Base-by-base conservation (phyloP, 64 coral and sea anemone genomes). In the Stichodactyla mertensii region DNA sequence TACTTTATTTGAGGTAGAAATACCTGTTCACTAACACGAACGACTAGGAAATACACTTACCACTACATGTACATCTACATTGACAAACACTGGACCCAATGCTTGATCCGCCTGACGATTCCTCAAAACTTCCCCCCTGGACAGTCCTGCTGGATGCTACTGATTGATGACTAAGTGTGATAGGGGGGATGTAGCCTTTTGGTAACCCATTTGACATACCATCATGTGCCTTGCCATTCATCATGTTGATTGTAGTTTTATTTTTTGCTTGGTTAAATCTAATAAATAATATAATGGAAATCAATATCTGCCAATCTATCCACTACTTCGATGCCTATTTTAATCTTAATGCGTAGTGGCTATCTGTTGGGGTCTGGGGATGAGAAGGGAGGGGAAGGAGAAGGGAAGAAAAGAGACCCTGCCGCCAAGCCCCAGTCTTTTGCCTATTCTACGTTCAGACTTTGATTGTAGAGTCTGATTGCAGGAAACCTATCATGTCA, bases 31-130 rank as follows among this genome's bases (percentile, higher is more conserved):
- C 36, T 45, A 45, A 45, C 36, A 45, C 36, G 36, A 45, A 45
- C 0, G 3, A 45, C 36, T 45, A 45, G 36, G 36, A 45, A 45
- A 6, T 6, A 16, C 52, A 92, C 90, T 83, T 18, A 92, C 90
- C 90, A 82, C 85, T 86, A 87, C 90, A 92, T 1, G 90, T 92
- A 80, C 90, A 92, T 74, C 90, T 92, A 61, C 90, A 92, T 52
- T 82, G 90, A 56, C 90, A 87, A 4, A 83, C 57, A 14, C 86
- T 86, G 58, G 90, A 92, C 28, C 89, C 54, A 31, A 87, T 67
- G 5, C 84, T 79, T 58, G 90, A 92, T 53, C 90, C 80, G 18
- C 64, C 90, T 45, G 89, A 91, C 67, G 84, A 82, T 61, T 87
- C 90, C 27, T 92, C 90, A 59, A 61, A 85, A 36, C 56, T 59